These are phyloP conservation scores for Boloria euphrosyne DNA, from an alignment of 2,888 invertebrate species.

Conservation along the genomic window DNA sequence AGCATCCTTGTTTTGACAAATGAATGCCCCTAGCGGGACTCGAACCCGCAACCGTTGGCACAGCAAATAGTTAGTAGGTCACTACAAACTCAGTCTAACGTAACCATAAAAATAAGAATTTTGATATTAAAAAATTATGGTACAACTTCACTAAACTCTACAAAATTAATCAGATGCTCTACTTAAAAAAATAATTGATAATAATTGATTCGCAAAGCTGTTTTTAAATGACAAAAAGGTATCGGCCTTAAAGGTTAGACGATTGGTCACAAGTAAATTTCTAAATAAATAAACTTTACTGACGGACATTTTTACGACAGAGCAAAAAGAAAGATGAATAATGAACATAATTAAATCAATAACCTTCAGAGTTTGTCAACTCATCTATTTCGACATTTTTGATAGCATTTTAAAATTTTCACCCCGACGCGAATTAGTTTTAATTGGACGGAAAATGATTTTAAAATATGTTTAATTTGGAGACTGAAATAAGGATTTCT, in stretches of 20 bases:
- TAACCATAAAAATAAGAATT: too few species aligned
- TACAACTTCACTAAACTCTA: background rate
- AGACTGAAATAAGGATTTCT: too few species aligned
- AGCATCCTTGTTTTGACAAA: too few species aligned
- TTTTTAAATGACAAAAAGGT: slow-evolving; percentile 3
- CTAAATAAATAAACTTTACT: slow-evolving; percentile 9
- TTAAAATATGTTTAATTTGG: too few species aligned
- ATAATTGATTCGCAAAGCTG: slow-evolving; percentile 16
- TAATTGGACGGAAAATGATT: too few species aligned
- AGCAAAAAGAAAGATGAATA: background rate
- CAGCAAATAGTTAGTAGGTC: too few species aligned
- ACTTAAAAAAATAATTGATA: slow-evolving; percentile 5
- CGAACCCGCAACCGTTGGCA: too few species aligned
- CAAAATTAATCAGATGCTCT: slow-evolving; percentile 9
- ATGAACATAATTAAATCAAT: slow-evolving; percentile 12
- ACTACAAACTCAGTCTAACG: too few species aligned
- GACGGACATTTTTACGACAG: background rate
- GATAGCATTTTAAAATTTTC: background rate
- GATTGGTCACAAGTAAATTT: slow-evolving; percentile 10
- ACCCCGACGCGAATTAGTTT: too few species aligned
- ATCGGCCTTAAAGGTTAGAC: background rate
- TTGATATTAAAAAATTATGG: too few species aligned
- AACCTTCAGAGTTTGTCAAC: background rate
- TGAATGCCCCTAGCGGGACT: too few species aligned
- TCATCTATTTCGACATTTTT: background rate